phyloP scores from a whole-genome alignment of 2,113 vertebrate species.

The Halcyon malimbica region DNA sequence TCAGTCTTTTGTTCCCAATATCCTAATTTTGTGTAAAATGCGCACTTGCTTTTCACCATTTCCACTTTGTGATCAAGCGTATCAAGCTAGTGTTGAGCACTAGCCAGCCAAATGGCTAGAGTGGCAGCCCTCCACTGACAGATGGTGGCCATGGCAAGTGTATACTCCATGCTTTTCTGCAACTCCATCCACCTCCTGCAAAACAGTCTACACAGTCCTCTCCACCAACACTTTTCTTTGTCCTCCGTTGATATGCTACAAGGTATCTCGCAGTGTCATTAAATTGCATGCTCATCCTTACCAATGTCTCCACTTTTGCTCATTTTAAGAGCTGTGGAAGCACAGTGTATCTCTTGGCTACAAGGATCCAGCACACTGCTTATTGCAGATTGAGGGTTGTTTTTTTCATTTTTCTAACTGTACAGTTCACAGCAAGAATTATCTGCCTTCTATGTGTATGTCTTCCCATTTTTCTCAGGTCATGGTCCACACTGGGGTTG shows the following conservation, averaged over 20 bases:
- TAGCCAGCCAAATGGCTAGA: neutral
- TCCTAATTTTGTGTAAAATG: neutral
- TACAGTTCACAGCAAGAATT: neutral
- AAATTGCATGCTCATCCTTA: neutral
- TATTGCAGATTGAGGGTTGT: neutral
- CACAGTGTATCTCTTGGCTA: neutral
- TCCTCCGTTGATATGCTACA: neutral
- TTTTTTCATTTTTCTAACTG: neutral
- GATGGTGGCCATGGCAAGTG: neutral
- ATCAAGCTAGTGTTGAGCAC: neutral
- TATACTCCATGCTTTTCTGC: neutral
- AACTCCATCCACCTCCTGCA: neutral
- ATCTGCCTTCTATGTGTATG: neutral
- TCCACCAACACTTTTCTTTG: neutral
- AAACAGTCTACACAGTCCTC: neutral
- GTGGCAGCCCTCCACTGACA: neutral
- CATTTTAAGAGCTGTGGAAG: neutral
- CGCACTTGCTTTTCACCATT: neutral
- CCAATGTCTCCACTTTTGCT: neutral
- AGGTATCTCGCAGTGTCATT: neutral
- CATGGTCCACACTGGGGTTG: accelerated
- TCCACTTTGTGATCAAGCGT: neutral
- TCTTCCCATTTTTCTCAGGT: neutral
- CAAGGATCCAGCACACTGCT: neutral
- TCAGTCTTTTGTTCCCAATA: neutral